Evolutionary conservation across 2,113 vertebrate genomes (phyloP).

Genomic region (Gobius niger): DNA sequence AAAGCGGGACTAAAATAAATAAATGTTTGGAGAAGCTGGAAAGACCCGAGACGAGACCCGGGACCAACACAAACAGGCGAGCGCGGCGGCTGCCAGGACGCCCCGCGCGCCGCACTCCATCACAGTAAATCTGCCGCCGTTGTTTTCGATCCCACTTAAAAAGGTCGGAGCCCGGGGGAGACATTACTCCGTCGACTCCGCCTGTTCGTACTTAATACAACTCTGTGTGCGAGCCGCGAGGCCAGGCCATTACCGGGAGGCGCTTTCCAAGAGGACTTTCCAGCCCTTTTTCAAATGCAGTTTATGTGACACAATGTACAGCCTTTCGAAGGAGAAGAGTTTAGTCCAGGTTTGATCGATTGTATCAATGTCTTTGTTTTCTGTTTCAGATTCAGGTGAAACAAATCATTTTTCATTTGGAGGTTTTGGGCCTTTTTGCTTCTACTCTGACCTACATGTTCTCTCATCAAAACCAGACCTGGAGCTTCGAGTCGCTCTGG

Average conservation of each 20-base stretch:
- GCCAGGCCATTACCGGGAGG: background rate
- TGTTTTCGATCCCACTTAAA: slow-evolving; percentile 78
- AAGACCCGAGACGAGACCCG: slow-evolving; percentile 25
- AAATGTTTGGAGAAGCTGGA: slow-evolving; percentile 67
- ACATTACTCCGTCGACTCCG: slow-evolving; percentile 59
- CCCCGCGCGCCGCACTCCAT: slow-evolving; percentile 66
- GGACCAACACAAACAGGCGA: slow-evolving; percentile 61
- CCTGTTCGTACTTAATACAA: slow-evolving; percentile 43
- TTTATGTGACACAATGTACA: background rate
- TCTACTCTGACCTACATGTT: too few species aligned
- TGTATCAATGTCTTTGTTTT: too few species aligned
- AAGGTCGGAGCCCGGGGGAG: slow-evolving; percentile 68
- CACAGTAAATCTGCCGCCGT: slow-evolving; percentile 67
- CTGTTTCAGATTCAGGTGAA: too few species aligned
- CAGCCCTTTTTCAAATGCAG: background rate
- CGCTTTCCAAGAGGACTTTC: background rate
- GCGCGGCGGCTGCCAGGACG: slow-evolving; percentile 55
- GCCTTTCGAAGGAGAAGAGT: too few species aligned
- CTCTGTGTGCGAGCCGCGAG: slow-evolving; percentile 14
- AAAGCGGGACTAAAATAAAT: slow-evolving; percentile 35
- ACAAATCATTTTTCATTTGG: too few species aligned
- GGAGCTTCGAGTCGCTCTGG: too few species aligned
- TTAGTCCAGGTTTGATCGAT: background rate
- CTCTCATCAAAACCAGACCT: too few species aligned
- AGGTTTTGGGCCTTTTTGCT: too few species aligned